These are phyloP conservation scores for Zele albiditarsus DNA, from an alignment of 2,888 invertebrate species.

Conservation along the genomic window DNA sequence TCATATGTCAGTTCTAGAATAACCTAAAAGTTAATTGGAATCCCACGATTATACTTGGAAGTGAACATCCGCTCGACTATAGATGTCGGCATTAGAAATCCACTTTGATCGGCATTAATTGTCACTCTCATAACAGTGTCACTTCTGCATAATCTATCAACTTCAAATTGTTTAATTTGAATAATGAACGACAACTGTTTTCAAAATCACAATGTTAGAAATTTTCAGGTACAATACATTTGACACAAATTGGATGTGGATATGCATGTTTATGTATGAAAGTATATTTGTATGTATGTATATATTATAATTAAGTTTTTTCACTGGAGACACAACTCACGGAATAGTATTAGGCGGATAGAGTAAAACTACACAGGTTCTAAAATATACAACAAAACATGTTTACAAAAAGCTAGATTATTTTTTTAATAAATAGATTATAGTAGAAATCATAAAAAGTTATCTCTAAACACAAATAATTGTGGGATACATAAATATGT, in stretches of 20 bases:
- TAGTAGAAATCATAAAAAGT: neutral
- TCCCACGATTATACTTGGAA: too few species aligned
- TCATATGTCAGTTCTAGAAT: too few species aligned
- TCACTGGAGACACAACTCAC: neutral
- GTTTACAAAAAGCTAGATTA: neutral
- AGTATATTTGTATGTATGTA: too few species aligned
- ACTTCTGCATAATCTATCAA: conserved; percentile 1
- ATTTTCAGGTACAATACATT: conserved; percentile 3
- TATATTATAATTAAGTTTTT: neutral
- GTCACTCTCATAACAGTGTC: neutral
- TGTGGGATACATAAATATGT: neutral
- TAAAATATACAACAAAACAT: neutral
- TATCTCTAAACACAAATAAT: neutral
- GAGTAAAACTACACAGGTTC: neutral
- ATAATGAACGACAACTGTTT: conserved; percentile 37
- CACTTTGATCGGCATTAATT: too few species aligned
- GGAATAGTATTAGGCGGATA: neutral
- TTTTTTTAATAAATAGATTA: neutral
- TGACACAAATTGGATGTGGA: conserved; percentile 39
- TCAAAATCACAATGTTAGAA: conserved; percentile 17
- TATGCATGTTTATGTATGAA: too few species aligned
- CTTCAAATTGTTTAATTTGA: too few species aligned
- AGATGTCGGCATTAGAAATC: too few species aligned
- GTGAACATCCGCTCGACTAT: too few species aligned
- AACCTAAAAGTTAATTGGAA: too few species aligned